Evolutionary conservation across 2,797 vertebrate species (phyloP).

Genomic region (Gymnoscopelus microlampas): DNA sequence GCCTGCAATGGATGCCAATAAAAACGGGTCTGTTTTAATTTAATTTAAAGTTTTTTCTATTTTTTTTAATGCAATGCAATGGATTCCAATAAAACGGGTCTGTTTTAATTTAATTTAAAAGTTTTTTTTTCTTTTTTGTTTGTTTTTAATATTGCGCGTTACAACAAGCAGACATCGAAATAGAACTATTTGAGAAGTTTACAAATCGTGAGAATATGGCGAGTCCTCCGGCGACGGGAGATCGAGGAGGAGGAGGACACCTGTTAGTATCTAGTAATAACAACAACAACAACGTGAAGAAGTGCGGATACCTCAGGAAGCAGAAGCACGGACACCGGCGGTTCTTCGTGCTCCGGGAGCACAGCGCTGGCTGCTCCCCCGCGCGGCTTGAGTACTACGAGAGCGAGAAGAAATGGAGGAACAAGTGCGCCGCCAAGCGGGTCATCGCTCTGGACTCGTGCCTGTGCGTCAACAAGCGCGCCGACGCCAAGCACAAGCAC

Average conservation of each 20-base stretch:
- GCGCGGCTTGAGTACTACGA: slow-evolving; percentile 96
- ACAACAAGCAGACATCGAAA: slow-evolving; percentile 37
- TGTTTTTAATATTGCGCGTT: slow-evolving; percentile 5
- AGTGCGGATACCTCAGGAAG: slow-evolving; percentile 95
- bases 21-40: slow-evolving; percentile 2
- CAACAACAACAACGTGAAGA: slow-evolving; percentile 86
- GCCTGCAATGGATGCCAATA: slow-evolving; percentile 50
- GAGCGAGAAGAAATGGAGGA: slow-evolving; percentile 98
- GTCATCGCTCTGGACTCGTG: slow-evolving; percentile 92
- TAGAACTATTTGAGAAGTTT: slow-evolving; percentile 1
- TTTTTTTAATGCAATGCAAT: slow-evolving; percentile 34
- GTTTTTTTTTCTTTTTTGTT: background rate
- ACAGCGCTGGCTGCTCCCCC: slow-evolving; percentile 80
- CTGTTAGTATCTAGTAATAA: slow-evolving; percentile 77
- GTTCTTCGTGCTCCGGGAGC: slow-evolving; percentile 93
- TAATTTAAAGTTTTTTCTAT: background rate
- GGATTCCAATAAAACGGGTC: slow-evolving; percentile 43
- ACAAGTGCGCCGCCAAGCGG: slow-evolving; percentile 92
- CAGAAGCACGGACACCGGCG: slow-evolving; percentile 96
- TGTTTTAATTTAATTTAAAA: slow-evolving; percentile 6
- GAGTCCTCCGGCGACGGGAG: slow-evolving; percentile 83
- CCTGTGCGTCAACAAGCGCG: slow-evolving; percentile 96
- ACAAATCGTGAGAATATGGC: slow-evolving; percentile 80
- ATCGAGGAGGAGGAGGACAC: slow-evolving; percentile 63
- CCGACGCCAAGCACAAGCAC: slow-evolving; percentile 97